Conservation (phyloP, 2,888 invertebrate species). For the Drosophila pseudotakahashii region DNA sequence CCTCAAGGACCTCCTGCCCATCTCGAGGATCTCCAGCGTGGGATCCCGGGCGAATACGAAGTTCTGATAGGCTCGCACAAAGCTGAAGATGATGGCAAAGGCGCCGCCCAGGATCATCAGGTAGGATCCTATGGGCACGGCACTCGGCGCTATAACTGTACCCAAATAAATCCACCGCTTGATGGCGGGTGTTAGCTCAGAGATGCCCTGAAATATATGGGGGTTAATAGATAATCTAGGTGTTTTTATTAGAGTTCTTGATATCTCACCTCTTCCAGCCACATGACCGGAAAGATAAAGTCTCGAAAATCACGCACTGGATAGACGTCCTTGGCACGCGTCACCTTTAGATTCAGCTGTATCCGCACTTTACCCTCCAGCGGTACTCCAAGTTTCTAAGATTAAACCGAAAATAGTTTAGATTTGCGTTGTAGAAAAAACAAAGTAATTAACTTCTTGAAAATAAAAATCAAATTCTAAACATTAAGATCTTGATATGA, state of each 20-base stretch:
- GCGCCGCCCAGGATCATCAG: conserved; percentile 89
- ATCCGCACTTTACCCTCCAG: conserved; percentile 92
- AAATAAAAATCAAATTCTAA: too few species aligned
- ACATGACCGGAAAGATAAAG: conserved; percentile 94
- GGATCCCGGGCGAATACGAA: conserved; percentile 88
- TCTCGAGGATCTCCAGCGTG: conserved; percentile 90
- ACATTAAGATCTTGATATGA: too few species aligned
- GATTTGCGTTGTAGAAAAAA: not conserved
- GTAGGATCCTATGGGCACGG: conserved; percentile 89
- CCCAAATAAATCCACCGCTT: conserved; percentile 92
- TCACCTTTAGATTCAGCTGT: conserved; percentile 92
- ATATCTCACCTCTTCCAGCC: conserved; percentile 92
- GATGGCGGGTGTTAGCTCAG: conserved; percentile 91
- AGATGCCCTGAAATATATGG: conserved; percentile 87
- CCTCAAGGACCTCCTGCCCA: conserved; percentile 89
- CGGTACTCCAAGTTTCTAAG: conserved; percentile 93
- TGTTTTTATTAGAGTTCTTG: not conserved
- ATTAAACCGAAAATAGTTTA: not conserved
- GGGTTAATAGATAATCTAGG: not conserved
- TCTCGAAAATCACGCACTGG: conserved; percentile 91
- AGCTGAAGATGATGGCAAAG: conserved; percentile 87
- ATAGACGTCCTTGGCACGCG: conserved; percentile 89
- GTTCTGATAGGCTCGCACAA: conserved; percentile 90
- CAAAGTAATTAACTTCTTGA: not conserved
- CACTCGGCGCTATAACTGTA: conserved; percentile 90